Evolutionary conservation across 2,888 invertebrate genomes (phyloP).

Genomic region (Watsonalla binaria): DNA sequence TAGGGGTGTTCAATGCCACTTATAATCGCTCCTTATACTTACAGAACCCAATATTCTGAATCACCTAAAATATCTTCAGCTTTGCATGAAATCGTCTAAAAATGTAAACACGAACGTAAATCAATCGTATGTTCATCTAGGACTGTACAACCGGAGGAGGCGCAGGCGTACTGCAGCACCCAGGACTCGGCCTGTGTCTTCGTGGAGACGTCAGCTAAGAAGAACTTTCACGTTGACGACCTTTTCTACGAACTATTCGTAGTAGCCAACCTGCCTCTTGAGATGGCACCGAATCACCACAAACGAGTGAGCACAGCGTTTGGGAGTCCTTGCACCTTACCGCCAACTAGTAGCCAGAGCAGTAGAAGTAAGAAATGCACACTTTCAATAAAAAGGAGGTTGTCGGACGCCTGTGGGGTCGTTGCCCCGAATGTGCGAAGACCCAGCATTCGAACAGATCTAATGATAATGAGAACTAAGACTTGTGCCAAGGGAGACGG

Average conservation of each 20-base stretch:
- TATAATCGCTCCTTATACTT: no score
- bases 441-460: conserved; percentile 92
- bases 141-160: conserved; percentile 87
- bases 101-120: no score
- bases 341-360: conserved; percentile 82
- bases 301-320: conserved; percentile 87
- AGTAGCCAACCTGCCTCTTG: conserved; percentile 88
- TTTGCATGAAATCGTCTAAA: no score
- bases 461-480: conserved; percentile 92
- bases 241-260: conserved; percentile 91
- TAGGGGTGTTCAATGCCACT: no score
- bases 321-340: conserved; percentile 86
- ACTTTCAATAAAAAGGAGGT: conserved; percentile 87
- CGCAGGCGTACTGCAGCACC: conserved; percentile 85
- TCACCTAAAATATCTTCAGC: no score
- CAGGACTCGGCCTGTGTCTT: conserved; percentile 88
- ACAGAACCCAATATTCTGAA: no score
- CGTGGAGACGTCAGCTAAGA: conserved; percentile 90
- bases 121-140: conserved; percentile 55
- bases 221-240: conserved; percentile 88
- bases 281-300: conserved; percentile 94
- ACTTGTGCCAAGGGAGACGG: conserved; percentile 85
- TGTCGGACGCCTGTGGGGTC: conserved; percentile 93
- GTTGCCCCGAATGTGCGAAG: conserved; percentile 92
- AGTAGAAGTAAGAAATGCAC: conserved; percentile 86